phyloP scores from a whole-genome alignment of 2,113 vertebrate species.

The Albula glossodonta region DNA sequence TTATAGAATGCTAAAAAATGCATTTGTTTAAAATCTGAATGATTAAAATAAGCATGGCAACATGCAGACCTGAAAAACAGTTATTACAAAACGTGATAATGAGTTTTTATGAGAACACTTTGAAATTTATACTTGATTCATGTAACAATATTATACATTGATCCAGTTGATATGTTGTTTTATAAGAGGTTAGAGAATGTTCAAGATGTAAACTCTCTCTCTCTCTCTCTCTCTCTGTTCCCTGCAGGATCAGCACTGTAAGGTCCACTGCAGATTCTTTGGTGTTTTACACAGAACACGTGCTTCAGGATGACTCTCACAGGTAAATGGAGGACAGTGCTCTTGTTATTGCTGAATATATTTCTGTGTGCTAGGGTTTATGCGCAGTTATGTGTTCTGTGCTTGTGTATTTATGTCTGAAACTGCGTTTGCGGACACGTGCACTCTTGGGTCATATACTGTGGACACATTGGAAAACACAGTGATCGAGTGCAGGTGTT shows the following conservation, averaged over 20 bases:
- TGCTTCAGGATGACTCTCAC: constrained; percentile 25
- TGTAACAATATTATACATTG: background rate
- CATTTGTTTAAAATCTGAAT: background rate
- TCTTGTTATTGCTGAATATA: background rate
- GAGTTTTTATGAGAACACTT: background rate
- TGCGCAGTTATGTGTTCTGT: constrained; percentile 22
- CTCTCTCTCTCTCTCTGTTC: background rate
- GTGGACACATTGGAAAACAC: background rate
- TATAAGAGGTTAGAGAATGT: background rate
- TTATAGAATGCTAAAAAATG: background rate
- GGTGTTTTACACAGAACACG: background rate
- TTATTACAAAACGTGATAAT: background rate
- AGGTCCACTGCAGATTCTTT: background rate
- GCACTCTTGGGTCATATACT: background rate
- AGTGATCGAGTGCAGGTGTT: background rate
- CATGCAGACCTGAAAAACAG: background rate
- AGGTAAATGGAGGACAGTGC: constrained; percentile 5
- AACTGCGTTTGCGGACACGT: background rate
- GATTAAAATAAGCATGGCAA: background rate
- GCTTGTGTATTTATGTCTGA: constrained; percentile 7
- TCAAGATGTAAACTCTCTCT: background rate
- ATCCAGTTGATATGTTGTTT: background rate
- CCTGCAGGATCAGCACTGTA: background rate
- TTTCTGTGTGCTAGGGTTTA: background rate
- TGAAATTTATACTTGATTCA: background rate